Base-by-base conservation (phyloP, 1,140 invertebrate genomes). In the Galleria mellonella region DNA sequence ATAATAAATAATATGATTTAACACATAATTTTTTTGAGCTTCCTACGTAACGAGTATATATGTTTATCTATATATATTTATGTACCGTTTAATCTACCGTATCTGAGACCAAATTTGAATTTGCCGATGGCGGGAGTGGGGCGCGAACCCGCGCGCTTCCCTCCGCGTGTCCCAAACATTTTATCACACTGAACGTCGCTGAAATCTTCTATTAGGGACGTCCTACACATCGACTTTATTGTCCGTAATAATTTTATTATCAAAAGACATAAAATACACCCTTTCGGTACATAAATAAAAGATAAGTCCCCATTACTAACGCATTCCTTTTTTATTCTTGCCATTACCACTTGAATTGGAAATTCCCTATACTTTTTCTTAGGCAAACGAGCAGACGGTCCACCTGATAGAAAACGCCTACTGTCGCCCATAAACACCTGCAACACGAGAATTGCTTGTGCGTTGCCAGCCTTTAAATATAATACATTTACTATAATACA, bases 171-270 rank as follows among this genome's bases (percentile, higher is more conserved):
- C 47, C 47, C 66, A 51, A 69, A 59, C 68, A 78, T 74, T 76
- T 74, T 78, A 76, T 81, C 76, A 71, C 62, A 81, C 76, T 81
- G 76, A 74, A 61, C 48, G 56, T 43, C 58, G 54, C 53, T 43
- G 47, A 77, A 70, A 78, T 76, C 64, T 68, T 43, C 43, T 41
- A 39, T 50, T 73, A 81, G 76, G 49, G 76, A 57, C 52, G 76
- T 65, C 39, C 55, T 17, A 12, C 38, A 36, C 33, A 44, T 60
- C 63, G 53, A 62, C 44, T 59, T 61, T 51, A 59, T 57, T 55
- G 53, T 56, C 43, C 29, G 36, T 56, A 50, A 60, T 60, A 60
- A 59, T 56, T 43, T 54, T 45, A 53, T 44, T 58, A 47, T 49
- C 51, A 54, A 53, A 45, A 43, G 17, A 37, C 35, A 37, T 37